Base-by-base conservation (phyloP, 2,797 vertebrate genomes). In the Chloroceryle inda region DNA sequence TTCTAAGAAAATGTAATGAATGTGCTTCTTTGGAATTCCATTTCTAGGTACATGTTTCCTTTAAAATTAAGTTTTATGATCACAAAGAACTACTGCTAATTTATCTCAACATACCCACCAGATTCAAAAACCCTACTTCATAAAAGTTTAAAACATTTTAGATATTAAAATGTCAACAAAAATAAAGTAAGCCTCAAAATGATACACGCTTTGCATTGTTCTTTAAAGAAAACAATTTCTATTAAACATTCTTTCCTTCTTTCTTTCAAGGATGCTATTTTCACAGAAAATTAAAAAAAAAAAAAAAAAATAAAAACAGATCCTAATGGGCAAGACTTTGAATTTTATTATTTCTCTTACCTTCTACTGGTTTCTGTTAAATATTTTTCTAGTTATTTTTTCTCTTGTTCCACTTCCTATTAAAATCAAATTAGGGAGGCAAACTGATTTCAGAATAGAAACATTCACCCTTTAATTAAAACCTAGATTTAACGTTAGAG, bases 391-490 rank as follows among this genome's bases (percentile, higher is more conserved):
- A 77, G n/a, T 24, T 53, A 2, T 66, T 38, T 59, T 10, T 9
- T 16, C 29, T 6, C 5, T 44, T 64, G 9, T 79, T 85, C 21
- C 19, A 37, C 24, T 68, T 77, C 38, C 11, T 62, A 83, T 38
- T 81, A 69, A 88, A 89, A 80, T 62, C 42, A 84, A 83, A 85
- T 79, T 68, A 84, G 8, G 27, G 20, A 90, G 55, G 55, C 15
- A 90, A 88, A 92, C 8, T 66, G 35, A 88, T 73, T 90, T 86
- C n/a, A 47, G 13, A 95, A 35, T 44, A 78, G 38, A 78, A 79
- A 64, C 62, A 66, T 38, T 84, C 61, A 37, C 10, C 55, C 69
- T 90, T 71, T 86, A 92, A 88, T 63, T 5, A 83, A 90, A 89
- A 91, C 8, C 17, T 38, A 42, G 15, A 74, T 62, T 79, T 84